Conservation (phyloP, 2,888 invertebrate species). For the Drosophila birchii region DNA sequence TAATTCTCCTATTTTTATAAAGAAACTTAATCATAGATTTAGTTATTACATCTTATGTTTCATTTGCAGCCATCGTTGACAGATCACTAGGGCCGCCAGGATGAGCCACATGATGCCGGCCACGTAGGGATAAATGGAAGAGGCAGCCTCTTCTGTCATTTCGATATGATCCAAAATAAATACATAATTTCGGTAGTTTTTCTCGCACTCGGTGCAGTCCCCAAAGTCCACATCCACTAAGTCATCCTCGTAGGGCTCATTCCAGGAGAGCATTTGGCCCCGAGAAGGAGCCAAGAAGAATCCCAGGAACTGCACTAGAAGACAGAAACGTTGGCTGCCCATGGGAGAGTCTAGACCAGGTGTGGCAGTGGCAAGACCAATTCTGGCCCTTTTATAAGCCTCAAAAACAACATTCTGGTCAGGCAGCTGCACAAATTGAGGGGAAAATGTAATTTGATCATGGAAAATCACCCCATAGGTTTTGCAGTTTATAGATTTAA, state of each 20-base stretch:
- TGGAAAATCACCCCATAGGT: too few species aligned
- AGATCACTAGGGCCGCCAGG: slow-evolving; percentile 25
- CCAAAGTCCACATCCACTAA: slow-evolving; percentile 52
- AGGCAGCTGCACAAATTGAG: background rate
- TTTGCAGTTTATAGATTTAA: too few species aligned
- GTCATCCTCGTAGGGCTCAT: slow-evolving; percentile 58
- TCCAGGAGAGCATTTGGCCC: background rate
- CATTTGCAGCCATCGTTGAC: slow-evolving; percentile 37
- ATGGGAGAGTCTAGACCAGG: background rate
- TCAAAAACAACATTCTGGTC: background rate
- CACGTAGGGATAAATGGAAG: slow-evolving; percentile 42
- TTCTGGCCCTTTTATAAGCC: background rate
- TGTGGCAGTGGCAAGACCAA: background rate
- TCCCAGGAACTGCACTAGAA: slow-evolving; percentile 35
- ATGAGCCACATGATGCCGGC: slow-evolving; percentile 54
- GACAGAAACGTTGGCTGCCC: slow-evolving; percentile 9
- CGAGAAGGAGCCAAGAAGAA: slow-evolving; percentile 2
- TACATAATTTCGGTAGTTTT: slow-evolving; percentile 58
- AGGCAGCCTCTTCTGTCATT: background rate
- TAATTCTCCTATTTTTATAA: background rate
- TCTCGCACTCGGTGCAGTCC: slow-evolving; percentile 50
- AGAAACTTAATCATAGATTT: background rate
- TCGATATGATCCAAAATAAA: slow-evolving; percentile 39
- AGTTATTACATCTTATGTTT: background rate
- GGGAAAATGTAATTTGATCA: background rate